Evolutionary conservation across 2,113 vertebrate genomes (phyloP).

Genomic region (Brevimyrus niger): DNA sequence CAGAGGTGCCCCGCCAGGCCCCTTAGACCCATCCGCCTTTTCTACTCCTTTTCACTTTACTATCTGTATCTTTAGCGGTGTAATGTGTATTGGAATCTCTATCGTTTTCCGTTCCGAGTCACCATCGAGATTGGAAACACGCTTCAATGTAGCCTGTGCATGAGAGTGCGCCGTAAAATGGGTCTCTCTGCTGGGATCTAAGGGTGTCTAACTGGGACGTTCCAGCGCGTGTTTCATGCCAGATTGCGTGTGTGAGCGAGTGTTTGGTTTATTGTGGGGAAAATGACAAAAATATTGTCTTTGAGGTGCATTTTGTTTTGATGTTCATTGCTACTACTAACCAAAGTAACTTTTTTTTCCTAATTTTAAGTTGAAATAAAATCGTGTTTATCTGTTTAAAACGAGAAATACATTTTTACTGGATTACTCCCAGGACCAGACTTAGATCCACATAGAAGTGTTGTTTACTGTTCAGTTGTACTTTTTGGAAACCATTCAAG

Average conservation of each 20-base stretch:
- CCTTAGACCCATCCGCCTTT: neutral
- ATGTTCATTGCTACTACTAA: neutral
- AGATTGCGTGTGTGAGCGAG: neutral
- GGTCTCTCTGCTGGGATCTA: neutral
- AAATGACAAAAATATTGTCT: neutral
- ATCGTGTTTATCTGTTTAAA: neutral
- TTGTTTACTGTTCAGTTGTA: neutral
- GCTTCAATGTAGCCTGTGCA: neutral
- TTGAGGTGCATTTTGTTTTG: neutral
- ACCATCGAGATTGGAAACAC: neutral
- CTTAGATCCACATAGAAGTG: neutral
- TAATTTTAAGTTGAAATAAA: too few relatives aligned
- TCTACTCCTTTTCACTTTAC: neutral
- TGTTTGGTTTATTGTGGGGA: neutral
- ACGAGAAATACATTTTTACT: neutral
- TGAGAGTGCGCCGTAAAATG: neutral
- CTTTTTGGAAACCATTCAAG: neutral
- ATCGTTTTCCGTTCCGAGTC: neutral
- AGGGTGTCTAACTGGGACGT: neutral
- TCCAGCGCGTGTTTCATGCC: neutral
- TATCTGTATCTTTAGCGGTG: neutral
- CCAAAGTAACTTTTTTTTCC: neutral
- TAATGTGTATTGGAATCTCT: neutral
- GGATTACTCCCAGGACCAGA: neutral
- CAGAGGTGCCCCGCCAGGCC: neutral